A percentile compares a stretch with the other conserved stretches of the same genome.
phyloP scores from a whole-genome alignment of 30 jellyfish, hydroid and myxozoan species.

The Nemopilema nomurai region DNA sequence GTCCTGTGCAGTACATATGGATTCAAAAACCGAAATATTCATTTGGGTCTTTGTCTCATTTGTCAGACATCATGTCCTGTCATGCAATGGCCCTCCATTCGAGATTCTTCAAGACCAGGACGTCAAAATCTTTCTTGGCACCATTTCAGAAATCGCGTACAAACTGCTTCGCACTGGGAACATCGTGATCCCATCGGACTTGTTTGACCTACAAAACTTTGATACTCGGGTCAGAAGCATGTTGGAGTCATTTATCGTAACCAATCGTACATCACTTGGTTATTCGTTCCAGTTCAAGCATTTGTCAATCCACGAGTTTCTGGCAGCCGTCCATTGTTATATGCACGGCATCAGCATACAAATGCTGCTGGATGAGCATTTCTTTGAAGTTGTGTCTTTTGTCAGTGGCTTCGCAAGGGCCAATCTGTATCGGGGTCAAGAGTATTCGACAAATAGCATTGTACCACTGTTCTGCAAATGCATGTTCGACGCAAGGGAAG shows the following conservation, averaged over 20 bases:
- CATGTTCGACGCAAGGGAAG: background rate
- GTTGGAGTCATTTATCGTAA: conserved; percentile 1
- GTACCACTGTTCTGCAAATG: background rate
- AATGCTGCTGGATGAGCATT: background rate
- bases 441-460: background rate
- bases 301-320: conserved; percentile 8
- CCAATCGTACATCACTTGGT: background rate
- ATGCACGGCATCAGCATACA: background rate
- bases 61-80: background rate
- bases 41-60: conserved; percentile 1
- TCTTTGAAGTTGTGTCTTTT: background rate
- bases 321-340: conserved; percentile 2
- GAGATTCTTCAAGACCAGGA: background rate
- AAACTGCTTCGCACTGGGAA: background rate
- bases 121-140: background rate
- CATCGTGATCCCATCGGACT: background rate
- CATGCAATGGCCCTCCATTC: background rate
- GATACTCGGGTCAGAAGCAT: background rate
- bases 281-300: background rate
- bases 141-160: conserved; percentile 1
- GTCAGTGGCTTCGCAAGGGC: conserved; percentile 8
- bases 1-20: background rate
- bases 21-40: conserved; percentile 3
- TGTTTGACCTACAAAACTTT: background rate
- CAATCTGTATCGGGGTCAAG: background rate